These are phyloP conservation scores for Dendronephthya gigantea DNA, from an alignment of 64 coral and sea anemone genomes.

Conservation along the genomic window DNA sequence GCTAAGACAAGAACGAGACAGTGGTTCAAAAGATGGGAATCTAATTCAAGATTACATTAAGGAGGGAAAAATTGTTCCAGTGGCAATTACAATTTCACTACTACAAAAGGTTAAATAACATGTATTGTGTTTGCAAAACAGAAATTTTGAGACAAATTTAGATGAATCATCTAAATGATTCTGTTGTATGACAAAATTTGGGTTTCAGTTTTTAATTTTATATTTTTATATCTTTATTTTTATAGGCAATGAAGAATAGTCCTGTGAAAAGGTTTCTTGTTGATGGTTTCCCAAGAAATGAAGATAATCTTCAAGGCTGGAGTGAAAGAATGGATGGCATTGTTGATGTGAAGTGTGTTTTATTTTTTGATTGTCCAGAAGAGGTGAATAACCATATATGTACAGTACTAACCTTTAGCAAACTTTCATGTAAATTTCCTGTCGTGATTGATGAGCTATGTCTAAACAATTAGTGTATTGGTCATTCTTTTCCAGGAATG, in stretches of 20 bases:
- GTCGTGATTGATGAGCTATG: background rate
- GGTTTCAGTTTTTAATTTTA: too few species aligned
- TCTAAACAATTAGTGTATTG: too few species aligned
- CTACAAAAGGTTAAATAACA: conserved; percentile 64
- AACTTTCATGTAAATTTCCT: too few species aligned
- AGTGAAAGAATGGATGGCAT: conserved; percentile 61
- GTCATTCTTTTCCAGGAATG: conserved; percentile 34
- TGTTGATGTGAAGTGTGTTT: conserved; percentile 63
- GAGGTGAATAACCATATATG: too few species aligned
- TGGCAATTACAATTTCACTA: conserved; percentile 84
- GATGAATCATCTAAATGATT: too few species aligned
- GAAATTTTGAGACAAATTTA: too few species aligned
- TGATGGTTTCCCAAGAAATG: conserved; percentile 99
- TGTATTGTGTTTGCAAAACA: background rate
- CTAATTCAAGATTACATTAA: conserved; percentile 78
- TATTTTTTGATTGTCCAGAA: conserved; percentile 90
- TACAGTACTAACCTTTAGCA: too few species aligned
- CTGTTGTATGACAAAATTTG: too few species aligned
- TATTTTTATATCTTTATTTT: background rate
- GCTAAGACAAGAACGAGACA: conserved; percentile 66
- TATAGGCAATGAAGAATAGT: conserved; percentile 74
- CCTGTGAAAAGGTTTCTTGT: conserved; percentile 66
- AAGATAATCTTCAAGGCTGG: conserved; percentile 79
- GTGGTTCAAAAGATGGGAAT: conserved; percentile 88
- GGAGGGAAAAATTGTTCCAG: conserved; percentile 95